Evolutionary conservation across 1,140 invertebrate species (phyloP), one percentile per base, ranked within the genome.

Genomic region (Cotesia glomerata): DNA sequence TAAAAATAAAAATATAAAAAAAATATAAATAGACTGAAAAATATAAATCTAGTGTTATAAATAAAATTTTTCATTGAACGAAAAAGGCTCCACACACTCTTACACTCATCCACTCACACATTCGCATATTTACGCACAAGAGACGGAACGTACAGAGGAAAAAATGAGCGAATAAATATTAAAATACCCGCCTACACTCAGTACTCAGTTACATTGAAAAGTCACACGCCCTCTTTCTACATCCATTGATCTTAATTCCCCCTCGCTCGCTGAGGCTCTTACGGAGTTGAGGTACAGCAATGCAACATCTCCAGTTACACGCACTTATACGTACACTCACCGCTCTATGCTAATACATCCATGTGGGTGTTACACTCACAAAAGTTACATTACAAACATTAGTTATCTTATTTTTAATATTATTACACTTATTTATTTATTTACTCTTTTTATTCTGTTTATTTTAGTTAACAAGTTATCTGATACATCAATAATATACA

Each of bases 191-290:
- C 67, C 71, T 45, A 58, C 69, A 34, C 68, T 61, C 49, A 64
- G 59, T 71, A 69, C 72, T 69, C 71, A 72, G 71, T 65, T 75
- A 73, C 71, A 75, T 75, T 71, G 63, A 73, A 73, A 69, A 73
- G 67, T 72, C 71, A 67, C 71, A 75, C 74, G 74, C 74, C 70
- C 71, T 67, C 62, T 64, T 70, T 72, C 62, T 49, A 64, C 39
- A 73, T 51, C 68, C 74, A 75, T 75, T 75, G 71, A 75, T 75
- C 74, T 75, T 67, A 75, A 75, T 75, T 75, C 64, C 71, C 71
- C 58, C 71, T 69, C 65, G 11, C 39, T 64, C 16, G 26, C 26
- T 26, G 26, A 26, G 26, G 26, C 26, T 26, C 26, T 26, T 26
- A 26, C 26, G 26, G 26, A 26, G 26, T 26, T 26, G 3, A 26